Conservation (phyloP, 2,888 invertebrate species). For the Furcula furcula region DNA sequence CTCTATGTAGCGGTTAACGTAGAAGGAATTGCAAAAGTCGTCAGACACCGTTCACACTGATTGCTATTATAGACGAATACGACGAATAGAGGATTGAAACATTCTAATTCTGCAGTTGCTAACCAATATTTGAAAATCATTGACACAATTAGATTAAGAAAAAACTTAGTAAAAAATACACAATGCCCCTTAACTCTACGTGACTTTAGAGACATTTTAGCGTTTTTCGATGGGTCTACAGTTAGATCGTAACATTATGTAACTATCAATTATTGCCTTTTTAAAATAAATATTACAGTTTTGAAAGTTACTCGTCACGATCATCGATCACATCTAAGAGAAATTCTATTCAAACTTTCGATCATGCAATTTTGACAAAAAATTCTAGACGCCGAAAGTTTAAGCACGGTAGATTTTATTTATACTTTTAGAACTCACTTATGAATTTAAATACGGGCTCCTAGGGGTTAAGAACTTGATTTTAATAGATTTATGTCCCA, state of each 20-base stretch:
- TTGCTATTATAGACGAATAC: constrained; percentile 25
- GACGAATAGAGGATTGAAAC: background rate
- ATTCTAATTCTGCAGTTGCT: background rate
- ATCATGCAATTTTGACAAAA: constrained; percentile 30
- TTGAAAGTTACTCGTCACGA: constrained; percentile 48
- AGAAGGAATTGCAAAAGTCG: constrained; percentile 56
- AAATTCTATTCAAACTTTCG: constrained; percentile 42
- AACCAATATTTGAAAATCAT: no score
- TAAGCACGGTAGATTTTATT: constrained; percentile 31
- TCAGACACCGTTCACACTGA: constrained; percentile 36
- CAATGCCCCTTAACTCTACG: no score
- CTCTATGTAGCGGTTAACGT: constrained; percentile 50
- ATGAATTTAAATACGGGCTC: no score
- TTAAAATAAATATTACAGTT: constrained; percentile 30
- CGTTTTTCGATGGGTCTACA: no score
- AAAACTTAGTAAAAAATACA: no score
- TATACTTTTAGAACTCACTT: constrained; percentile 2
- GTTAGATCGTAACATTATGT: constrained; percentile 10
- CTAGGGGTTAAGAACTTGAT: no score
- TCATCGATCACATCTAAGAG: constrained; percentile 43
- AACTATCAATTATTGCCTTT: constrained; percentile 30
- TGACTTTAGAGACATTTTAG: no score
- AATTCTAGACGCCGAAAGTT: constrained; percentile 30
- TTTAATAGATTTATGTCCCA: no score
- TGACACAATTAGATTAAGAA: no score